phyloP scores from a whole-genome alignment of 2,797 vertebrate species.

The Garrulus glandarius region DNA sequence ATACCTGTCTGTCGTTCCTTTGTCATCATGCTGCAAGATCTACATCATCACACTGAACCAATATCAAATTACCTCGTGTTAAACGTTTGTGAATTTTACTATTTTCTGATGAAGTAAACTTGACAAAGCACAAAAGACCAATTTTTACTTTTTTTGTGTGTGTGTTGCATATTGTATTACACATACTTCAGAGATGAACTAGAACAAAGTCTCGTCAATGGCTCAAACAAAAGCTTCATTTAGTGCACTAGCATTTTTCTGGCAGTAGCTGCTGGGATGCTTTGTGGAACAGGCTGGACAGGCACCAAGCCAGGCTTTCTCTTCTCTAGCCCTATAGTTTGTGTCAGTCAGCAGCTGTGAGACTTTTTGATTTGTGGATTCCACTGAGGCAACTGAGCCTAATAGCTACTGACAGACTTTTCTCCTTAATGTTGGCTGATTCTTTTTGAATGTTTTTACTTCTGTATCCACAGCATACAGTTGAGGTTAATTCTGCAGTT shows the following conservation, averaged over 20 bases:
- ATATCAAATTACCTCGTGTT: not conserved
- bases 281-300: not conserved
- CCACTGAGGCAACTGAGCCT: not conserved
- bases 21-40: not conserved
- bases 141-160: not conserved
- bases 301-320: not conserved
- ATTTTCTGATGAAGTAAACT: not conserved
- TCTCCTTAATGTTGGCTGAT: not conserved
- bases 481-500: not conserved
- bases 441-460: not conserved
- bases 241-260: not conserved
- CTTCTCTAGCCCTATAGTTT: not conserved
- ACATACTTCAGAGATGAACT: not conserved
- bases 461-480: not conserved
- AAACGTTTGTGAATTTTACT: not conserved
- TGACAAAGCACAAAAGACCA: not conserved
- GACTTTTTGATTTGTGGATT: not conserved
- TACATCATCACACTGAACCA: not conserved
- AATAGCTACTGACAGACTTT: not conserved
- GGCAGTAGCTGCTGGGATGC: not conserved
- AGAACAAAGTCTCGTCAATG: not conserved
- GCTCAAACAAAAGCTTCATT: not conserved
- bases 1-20: not conserved
- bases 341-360: not conserved
- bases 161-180: not conserved